Conservation (phyloP, 1,140 invertebrate species). For the Apis laboriosa region DNA sequence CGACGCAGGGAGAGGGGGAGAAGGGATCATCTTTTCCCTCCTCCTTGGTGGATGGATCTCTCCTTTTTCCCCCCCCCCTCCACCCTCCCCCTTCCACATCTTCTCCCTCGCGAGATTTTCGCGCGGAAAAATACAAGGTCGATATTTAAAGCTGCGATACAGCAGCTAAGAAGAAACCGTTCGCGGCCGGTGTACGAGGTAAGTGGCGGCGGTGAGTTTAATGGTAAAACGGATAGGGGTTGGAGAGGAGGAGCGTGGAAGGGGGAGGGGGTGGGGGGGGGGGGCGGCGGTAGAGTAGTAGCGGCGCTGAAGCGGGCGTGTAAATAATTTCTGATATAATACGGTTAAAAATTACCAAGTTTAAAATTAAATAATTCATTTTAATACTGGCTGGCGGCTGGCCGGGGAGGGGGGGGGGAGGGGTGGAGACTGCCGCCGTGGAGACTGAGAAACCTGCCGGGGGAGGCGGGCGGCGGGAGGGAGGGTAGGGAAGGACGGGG, state of each 20-base stretch:
- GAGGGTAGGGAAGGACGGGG: conserved; percentile 61
- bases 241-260: neutral
- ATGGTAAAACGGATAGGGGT: conserved; percentile 24
- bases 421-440: conserved; percentile 59
- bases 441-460: conserved; percentile 56
- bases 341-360: conserved; percentile 81
- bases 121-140: neutral
- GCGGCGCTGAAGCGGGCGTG: conserved; percentile 70
- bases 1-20: no score
- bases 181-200: conserved; percentile 53
- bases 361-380: conserved; percentile 82
- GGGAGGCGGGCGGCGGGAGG: conserved; percentile 58
- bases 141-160: conserved; percentile 34
- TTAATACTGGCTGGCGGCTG: conserved; percentile 76
- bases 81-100: no score
- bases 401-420: conserved; percentile 54
- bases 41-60: no score
- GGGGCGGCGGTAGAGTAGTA: conserved; percentile 21
- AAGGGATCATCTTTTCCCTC: no score
- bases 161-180: conserved; percentile 37
- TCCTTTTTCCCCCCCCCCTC: no score
- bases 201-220: conserved; percentile 51
- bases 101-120: no score
- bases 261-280: conserved; percentile 5
- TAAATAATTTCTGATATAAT: conserved; percentile 80